These are phyloP conservation scores for Pollachius pollachius DNA, from an alignment of 2,113 vertebrate genomes.

Conservation along the genomic window DNA sequence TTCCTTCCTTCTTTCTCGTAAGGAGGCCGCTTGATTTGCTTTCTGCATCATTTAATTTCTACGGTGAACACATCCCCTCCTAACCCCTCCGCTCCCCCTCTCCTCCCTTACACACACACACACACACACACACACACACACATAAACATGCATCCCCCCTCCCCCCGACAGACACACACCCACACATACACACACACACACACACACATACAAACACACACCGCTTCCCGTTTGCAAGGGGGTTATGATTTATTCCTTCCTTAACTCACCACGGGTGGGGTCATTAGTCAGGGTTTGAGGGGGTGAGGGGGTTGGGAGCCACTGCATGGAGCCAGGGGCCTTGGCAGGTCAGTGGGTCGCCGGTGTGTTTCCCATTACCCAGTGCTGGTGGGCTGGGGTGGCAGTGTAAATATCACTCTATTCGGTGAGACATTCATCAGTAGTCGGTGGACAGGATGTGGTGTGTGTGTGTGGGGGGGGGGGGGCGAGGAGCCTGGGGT, in stretches of 20 bases:
- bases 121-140: no score
- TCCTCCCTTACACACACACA: no score
- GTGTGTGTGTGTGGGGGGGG: neutral
- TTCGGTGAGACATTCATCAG: constrained; percentile 38
- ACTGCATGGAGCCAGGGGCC: constrained; percentile 35
- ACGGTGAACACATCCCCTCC: no score
- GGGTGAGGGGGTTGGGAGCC: neutral
- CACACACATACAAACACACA: no score
- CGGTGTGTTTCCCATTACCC: constrained; percentile 14
- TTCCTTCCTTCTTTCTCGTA: neutral
- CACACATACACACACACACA: no score
- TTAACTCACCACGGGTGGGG: constrained; percentile 62
- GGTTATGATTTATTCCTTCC: constrained; percentile 66
- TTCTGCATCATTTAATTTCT: neutral
- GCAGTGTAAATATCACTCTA: no score
- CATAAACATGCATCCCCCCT: neutral
- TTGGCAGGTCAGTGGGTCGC: constrained; percentile 48
- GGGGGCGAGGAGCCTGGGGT: neutral
- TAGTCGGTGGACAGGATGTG: constrained; percentile 8
- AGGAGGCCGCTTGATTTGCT: neutral
- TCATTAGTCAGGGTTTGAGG: constrained; percentile 58
- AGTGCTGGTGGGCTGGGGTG: no score
- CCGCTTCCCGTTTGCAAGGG: constrained; percentile 36
- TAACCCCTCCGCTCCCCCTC: no score
- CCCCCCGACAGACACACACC: no score